Base-by-base conservation (phyloP, 2,888 invertebrate genomes). In the Theodoxus fluviatilis region DNA sequence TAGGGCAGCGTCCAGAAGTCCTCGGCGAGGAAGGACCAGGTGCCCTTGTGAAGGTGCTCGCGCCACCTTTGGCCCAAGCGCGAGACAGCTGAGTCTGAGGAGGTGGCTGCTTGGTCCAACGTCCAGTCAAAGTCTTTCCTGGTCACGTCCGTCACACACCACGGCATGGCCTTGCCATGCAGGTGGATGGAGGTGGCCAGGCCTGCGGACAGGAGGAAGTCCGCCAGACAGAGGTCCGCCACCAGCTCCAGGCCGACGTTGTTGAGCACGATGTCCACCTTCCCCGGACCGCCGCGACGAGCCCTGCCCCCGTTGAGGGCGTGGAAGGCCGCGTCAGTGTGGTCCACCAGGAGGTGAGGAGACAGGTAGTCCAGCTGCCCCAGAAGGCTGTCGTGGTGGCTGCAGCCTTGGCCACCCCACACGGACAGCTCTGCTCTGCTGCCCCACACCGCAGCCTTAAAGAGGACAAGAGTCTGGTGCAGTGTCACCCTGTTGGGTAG, bases 61-160 rank as follows among this genome's bases (percentile, higher is more conserved):
- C 87, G 84, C 91, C 94, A 94, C 71, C 89, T 88, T 1, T 88
- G 80, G 0, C 80, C 80, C 61, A 86, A 77, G 2, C 71, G 61
- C 25, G 76, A 72, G 75, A 79, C 73, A 18, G 76, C 70, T 18
- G 78, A 68, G 67, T 75, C 73, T 55, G 74, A 75, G 64, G 74
- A 75, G 49, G 66, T 70, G 69, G 69, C 64, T 72, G 89, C 79
- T 57, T 77, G 73, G 12, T 88, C 80, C 25, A 95, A 76, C 0
- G 90, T 89, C 92, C 92, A 93, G 81, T 90, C 78, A 71, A 96
- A 92, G 88, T 99, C 98, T 1, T 85, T 79, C 0, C 81, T 83
- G 28, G 92, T 94, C 0, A 92, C 93, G 85, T 98, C 98, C 0
- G 97, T 98, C 12, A 98, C 92, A 85, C 94, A 98, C 98, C 98